Base-by-base conservation (phyloP, 2,113 vertebrate genomes). In the Brachypteracias leptosomus region DNA sequence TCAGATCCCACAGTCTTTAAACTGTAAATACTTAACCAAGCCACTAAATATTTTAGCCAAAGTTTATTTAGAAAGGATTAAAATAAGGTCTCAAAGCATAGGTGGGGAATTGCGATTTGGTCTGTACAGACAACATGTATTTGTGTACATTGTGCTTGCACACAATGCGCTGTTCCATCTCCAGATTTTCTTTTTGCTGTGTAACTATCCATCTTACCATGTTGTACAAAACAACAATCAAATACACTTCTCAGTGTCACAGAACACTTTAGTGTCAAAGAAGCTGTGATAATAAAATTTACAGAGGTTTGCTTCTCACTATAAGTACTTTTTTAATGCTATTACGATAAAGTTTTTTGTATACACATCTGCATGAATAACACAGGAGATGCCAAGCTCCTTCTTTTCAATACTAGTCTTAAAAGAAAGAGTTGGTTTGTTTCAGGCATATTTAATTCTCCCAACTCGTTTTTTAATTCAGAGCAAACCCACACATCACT, bases 281-380 rank as follows among this genome's bases (percentile, higher is more conserved):
- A 71, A 88, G 67, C 62, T 33, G 12, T 82, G 70, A 94, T 35
- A 49, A 90, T 88, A 66, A 87, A 82, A 93, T 89, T 88, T 94
- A 88, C 62, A 79, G 84, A 85, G 74, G 63, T 74, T 89, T 91
- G 63, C 29, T 87, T 93, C 72, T 96, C 70, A 35, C 75, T 16
- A 79, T 52, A 67, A 59, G 24, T 73, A 55, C 47, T 28, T 66
- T 94, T 93, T 79, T 35, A 91, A 85, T 54, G 59, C 16, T 26
- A 63, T 62, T 81, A 65, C 78, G 44, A 88, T 47, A 89, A 93
- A 84, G 15, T 21, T 52, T 33, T 91, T 87, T 61, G 54, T 70
- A 62, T 63, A 47, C 7, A 61, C 4, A 49, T 80, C 76, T 89
- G 46, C 58, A 49, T 24, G 47, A 72, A 51, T 54, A 81, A 55